These are phyloP conservation scores for Globia sparganii DNA, from an alignment of 2,888 invertebrate species.

Conservation along the genomic window DNA sequence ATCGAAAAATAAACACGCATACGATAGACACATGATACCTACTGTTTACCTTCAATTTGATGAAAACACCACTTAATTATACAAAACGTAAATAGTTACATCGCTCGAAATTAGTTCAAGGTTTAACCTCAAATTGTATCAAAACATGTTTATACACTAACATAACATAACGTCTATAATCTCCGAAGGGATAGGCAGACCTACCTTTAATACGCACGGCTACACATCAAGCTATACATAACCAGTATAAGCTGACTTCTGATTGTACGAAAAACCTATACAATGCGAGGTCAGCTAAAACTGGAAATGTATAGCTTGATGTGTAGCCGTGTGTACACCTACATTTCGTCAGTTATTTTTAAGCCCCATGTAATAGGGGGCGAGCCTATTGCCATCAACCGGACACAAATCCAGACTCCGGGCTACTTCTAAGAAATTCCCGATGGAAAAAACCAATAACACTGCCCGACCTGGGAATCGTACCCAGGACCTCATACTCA, in stretches of 20 bases:
- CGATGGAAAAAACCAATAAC: background rate
- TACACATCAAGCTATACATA: no score
- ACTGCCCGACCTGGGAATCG: background rate
- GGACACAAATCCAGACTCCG: background rate
- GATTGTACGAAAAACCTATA: no score
- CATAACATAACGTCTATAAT: background rate
- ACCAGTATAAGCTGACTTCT: no score
- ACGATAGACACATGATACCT: background rate
- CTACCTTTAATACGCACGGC: no score
- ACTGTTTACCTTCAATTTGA: conserved; percentile 14
- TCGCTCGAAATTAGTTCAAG: conserved; percentile 40
- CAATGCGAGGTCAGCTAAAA: no score
- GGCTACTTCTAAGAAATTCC: background rate
- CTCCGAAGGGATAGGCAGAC: background rate
- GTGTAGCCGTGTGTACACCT: no score
- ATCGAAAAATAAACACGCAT: background rate
- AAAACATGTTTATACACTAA: conserved; percentile 2
- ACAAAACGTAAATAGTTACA: conserved; percentile 24
- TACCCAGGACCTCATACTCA: background rate
- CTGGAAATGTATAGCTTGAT: no score
- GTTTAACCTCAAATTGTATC: conserved; percentile 16
- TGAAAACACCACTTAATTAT: conserved; percentile 21
- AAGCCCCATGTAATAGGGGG: background rate
- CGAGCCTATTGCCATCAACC: background rate
- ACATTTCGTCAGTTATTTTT: background rate